These are phyloP conservation scores for Masticophis lateralis DNA, from an alignment of 2,797 vertebrate species.

Conservation along the genomic window DNA sequence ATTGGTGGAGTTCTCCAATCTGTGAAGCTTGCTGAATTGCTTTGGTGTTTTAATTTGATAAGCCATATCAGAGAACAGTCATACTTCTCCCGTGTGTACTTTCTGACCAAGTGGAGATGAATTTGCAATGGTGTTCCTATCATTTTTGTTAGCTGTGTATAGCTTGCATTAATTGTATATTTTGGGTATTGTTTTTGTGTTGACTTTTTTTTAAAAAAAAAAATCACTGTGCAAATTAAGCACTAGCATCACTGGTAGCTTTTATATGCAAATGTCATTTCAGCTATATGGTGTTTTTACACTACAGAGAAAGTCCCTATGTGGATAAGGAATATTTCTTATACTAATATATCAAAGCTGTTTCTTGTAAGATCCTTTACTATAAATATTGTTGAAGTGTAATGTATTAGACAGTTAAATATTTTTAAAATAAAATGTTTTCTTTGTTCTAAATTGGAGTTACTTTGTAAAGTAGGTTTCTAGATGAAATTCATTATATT, in stretches of 20 bases:
- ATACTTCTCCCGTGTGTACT: constrained; percentile 69
- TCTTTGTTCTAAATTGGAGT: constrained; percentile 80
- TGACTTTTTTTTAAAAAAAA: constrained; percentile 62
- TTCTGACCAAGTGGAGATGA: constrained; percentile 76
- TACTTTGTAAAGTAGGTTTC: constrained; percentile 58
- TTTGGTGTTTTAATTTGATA: constrained; percentile 72
- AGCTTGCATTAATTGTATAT: constrained; percentile 81
- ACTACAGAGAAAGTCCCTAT: constrained; percentile 82
- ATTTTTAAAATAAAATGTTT: constrained; percentile 98
- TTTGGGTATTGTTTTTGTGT: constrained; percentile 76
- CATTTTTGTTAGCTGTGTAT: constrained; percentile 73
- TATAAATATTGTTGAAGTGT: constrained; percentile 96
- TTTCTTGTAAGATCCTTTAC: constrained; percentile 96
- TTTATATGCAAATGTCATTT: constrained; percentile 82
- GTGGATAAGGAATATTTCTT: constrained; percentile 91
- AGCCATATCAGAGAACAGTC: constrained; percentile 73
- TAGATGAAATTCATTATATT: constrained; percentile 22
- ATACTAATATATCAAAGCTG: constrained; percentile 93
- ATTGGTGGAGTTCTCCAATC: constrained; percentile 70
- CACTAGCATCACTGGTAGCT: constrained; percentile 79
- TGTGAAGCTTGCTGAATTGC: constrained; percentile 68
- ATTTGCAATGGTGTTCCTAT: constrained; percentile 73
- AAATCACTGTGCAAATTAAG: constrained; percentile 73
- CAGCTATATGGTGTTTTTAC: constrained; percentile 89
- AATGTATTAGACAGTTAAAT: constrained; percentile 95